phyloP scores from a whole-genome alignment of 30 jellyfish, hydroid and myxozoan genomes.

The Hydractinia symbiolongicarpus region DNA sequence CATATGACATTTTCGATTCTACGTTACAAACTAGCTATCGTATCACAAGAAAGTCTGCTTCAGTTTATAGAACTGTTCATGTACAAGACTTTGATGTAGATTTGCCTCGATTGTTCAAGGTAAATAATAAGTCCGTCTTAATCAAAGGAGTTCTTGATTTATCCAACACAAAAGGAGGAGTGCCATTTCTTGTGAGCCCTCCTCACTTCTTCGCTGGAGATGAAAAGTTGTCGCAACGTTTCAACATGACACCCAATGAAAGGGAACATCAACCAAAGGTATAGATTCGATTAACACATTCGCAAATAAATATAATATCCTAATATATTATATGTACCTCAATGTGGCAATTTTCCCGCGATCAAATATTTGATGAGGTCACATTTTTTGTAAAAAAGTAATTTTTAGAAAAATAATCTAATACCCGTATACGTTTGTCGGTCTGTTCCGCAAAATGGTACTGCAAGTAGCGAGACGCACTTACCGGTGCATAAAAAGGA shows the following conservation, averaged over 20 bases:
- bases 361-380: no score
- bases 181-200: slow-evolving; percentile 42
- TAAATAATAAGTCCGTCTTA: slow-evolving; percentile 40
- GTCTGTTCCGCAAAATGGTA: no score
- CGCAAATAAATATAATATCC: no score
- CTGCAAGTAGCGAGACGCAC: no score
- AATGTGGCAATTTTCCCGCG: no score
- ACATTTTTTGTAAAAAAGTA: no score
- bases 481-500: no score
- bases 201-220: slow-evolving; percentile 62
- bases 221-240: slow-evolving; percentile 8
- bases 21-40: slow-evolving; percentile 1
- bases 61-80: not conserved
- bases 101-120: slow-evolving; percentile 4
- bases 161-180: slow-evolving; percentile 4
- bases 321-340: no score
- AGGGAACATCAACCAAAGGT: slow-evolving; percentile 32
- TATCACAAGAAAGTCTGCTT: slow-evolving; percentile 6
- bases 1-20: slow-evolving; percentile 29
- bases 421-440: no score
- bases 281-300: not conserved
- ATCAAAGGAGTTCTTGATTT: slow-evolving; percentile 40
- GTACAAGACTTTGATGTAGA: slow-evolving; percentile 31
- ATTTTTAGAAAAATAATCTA: no score
- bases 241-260: slow-evolving; percentile 42